Evolutionary conservation across 2,888 invertebrate genomes (phyloP), one percentile per base, ranked within the genome.

Genomic region (Sarcophaga variegata): DNA sequence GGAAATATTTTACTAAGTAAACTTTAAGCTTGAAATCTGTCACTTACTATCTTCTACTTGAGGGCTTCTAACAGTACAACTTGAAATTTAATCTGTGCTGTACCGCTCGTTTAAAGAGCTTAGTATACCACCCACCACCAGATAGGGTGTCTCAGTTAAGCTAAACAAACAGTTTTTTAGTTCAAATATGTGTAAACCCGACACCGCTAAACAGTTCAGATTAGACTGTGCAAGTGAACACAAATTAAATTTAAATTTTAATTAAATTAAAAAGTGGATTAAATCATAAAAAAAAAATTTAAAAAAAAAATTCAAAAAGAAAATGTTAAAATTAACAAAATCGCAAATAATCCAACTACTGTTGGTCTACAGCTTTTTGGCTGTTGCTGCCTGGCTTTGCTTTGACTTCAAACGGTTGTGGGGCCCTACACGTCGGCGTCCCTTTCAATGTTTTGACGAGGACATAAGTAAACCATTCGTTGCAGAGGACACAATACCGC

Each of bases 361-460:
- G 5, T 5, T 37, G n/a, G 4, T 80, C 12, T 84, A 84, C 70
- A 22, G 11, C 6, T 20, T 47, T 20, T n/a, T 84, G 20, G 59
- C 60, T 4, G 27, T 70, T 6, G 76, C 66, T 2, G 60, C 60
- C 12, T 10, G 75, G 20, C 47, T n/a, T 37, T 76, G 60, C n/a
- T 71, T 64, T 47, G 81, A 86, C 64, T 59, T 74, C 0, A 63
- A 77, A 59, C 45, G 54, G 1, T 2, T 83, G 3, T 74, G 77
- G 49, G 60, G 77, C 2, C 63, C 83, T 0, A 63, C 89, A 6
- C 89, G 89, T 2, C 85, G 88, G 11, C 89, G 91, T 0, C 89
- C 91, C 0, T 92, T 91, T 83, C 90, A 89, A 60, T 91, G 91
- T 37, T 77, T 88, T 49, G 91, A 91, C 67, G 88, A 89, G 14